Evolutionary conservation across 1,140 invertebrate genomes (phyloP).

Genomic region (Zelostemma sp.): DNA sequence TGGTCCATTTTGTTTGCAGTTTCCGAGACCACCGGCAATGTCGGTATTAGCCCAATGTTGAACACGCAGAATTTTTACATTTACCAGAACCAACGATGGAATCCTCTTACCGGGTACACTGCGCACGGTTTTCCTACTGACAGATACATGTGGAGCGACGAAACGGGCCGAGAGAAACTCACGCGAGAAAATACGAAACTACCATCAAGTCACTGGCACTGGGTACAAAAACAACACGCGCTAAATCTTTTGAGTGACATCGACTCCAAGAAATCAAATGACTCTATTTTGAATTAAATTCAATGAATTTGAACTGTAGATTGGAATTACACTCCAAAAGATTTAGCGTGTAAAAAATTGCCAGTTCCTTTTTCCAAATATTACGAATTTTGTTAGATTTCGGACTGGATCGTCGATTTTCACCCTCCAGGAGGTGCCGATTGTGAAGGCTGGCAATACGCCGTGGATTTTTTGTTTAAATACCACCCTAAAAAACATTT

Average conservation of each 20-base stretch:
- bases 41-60: slow-evolving; percentile 82
- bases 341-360: too few species aligned
- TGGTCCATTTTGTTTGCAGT: too few species aligned
- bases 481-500: slow-evolving; percentile 89
- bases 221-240: slow-evolving; percentile 79
- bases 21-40: too few species aligned
- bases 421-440: slow-evolving; percentile 90
- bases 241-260: too few species aligned
- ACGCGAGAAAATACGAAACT: slow-evolving; percentile 88
- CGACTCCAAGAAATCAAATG: too few species aligned
- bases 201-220: slow-evolving; percentile 88
- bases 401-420: slow-evolving; percentile 92
- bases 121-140: slow-evolving; percentile 88
- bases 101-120: slow-evolving; percentile 89
- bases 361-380: too few species aligned
- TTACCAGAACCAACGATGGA: slow-evolving; percentile 96
- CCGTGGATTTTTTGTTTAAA: slow-evolving; percentile 87
- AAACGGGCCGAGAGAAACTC: slow-evolving; percentile 82
- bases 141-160: slow-evolving; percentile 91
- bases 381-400: slow-evolving; percentile 71
- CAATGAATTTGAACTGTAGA: too few species aligned
- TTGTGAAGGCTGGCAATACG: slow-evolving; percentile 94
- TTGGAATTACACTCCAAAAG: too few species aligned
- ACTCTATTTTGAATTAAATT: too few species aligned
- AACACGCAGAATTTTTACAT: slow-evolving; percentile 88